Base-by-base conservation (phyloP, 2,888 invertebrate species). In the Limnephilus auricula region DNA sequence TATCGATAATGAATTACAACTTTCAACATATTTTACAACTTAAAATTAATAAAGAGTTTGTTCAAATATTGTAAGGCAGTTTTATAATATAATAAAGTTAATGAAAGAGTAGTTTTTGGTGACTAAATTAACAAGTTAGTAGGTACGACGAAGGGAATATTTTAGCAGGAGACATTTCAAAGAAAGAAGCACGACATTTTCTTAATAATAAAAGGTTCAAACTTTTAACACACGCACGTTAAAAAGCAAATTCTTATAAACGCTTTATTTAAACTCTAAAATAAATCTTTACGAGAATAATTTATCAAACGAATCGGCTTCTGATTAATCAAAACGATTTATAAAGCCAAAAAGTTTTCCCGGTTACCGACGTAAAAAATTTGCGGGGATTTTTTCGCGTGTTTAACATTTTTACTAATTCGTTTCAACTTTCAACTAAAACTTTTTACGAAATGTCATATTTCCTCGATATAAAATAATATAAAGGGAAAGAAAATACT, bases 231-330 rank as follows among this genome's bases (percentile, higher is more conserved):
- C 83, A 83, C 83, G 83, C 83, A 83, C 37, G 34, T 18, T 34
- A 31, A 83, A n/a, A 83, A 18, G 30, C 13, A 83, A 83, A 34
- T 65, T 65, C 50, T 65, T 18, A 25, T 37, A 83, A 32, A 83
- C 25, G 83, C 32, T 83, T 37, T 25, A 83, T 83, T 83, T 83
- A 83, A 83, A 83, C 83, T 83, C 34, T 25, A 83, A 79, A 34
- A 83, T 83, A 83, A 83, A 83, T 83, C 83, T 83, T 83, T 34
- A 34, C 25, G 13, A 6, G 32, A 25, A 34, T 83, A 34, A 34
- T 83, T 83, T 83, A 83, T 34, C 25, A 34, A 37, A 83, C 83
- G 83, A 83, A 83, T 34, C 25, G 83, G 83, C 34, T 83, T 83
- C 34, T 34, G 83, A 83, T 83, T 83, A 34, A 83, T 83, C 83